Base-by-base conservation (phyloP, 2,888 invertebrate genomes). In the Syritta pipiens region DNA sequence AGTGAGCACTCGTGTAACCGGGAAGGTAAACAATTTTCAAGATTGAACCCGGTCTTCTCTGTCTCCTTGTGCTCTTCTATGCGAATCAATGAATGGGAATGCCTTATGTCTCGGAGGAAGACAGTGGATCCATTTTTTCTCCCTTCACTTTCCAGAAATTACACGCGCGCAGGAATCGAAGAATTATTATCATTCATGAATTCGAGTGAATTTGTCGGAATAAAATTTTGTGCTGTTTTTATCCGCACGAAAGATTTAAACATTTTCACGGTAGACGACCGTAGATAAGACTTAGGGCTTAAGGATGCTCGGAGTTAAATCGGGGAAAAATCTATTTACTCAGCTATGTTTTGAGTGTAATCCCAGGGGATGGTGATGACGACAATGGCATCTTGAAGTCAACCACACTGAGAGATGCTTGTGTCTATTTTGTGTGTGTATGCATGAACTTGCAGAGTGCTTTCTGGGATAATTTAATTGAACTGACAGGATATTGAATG, bases 111-210 rank as follows among this genome's bases (percentile, higher is more conserved):
- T 37, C 63, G 49, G 51, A 55, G 30, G 55, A 60, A 48, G 53
- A 40, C 53, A 63, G 48, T 40, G 46, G 22, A 17, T 49, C 9
- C 2, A 12, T 28, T 46, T 46, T 28, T 40, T 60, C 22, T 26
- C 30, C 9, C 3, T 30, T 46, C n/a, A n/a, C n/a, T 68, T 30
- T 28, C 37, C 60, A 19, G 7, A 53, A 72, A 65, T 59, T 72
- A 65, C 59, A 72, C 72, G 72, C 63, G 55, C 57, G 37, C 42
- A 62, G 51, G 67, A 68, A 79, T 79, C 46, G 62, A 51, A 40
- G 68, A 79, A 68, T 79, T 79, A 79, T 79, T 79, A 79, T 74
- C 79, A 74, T 79, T 79, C 79, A 79, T 74, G 72, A 79, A 76
- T 76, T 62, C 53, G 30, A 44, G 44, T 65, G 53, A 65, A 60